A percentile compares a stretch with the other conserved stretches of the same genome.
Evolutionary conservation across 2,113 vertebrate genomes (phyloP).

Genomic region (Pavo muticus): DNA sequence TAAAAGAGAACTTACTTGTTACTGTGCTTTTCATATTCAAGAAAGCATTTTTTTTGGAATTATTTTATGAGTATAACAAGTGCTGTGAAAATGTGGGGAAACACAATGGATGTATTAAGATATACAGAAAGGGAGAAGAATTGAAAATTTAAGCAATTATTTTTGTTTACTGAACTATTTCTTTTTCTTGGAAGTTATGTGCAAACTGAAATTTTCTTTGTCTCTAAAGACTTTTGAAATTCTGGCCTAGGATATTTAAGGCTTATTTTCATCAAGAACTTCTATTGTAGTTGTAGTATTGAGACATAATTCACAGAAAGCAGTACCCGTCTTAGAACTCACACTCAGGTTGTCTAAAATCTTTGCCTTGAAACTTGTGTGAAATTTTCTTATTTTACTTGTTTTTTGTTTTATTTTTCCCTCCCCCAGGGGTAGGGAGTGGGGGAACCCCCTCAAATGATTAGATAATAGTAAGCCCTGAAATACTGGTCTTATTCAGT

Average conservation of each 20-base stretch:
- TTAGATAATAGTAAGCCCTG: background rate
- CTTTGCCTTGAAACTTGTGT: background rate
- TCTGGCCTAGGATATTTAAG: background rate
- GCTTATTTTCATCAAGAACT: background rate
- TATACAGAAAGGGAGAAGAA: background rate
- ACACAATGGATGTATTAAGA: background rate
- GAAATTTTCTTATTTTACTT: background rate
- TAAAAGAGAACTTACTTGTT: background rate
- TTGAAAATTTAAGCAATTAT: background rate
- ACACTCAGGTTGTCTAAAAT: background rate
- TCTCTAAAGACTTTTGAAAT: background rate
- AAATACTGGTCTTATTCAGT: background rate
- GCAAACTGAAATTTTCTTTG: background rate
- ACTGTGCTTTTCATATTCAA: background rate
- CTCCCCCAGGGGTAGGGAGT: no score
- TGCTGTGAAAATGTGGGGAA: background rate
- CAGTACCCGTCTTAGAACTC: background rate
- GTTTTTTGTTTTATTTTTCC: background rate
- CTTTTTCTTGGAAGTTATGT: background rate
- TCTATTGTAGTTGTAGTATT: background rate
- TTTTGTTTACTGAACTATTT: background rate
- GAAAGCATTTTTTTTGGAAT: background rate
- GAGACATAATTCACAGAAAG: background rate
- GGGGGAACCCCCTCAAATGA: background rate
- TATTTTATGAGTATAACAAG: background rate